Evolutionary conservation across 2,113 vertebrate genomes (phyloP).

Genomic region (Chloropsis cyanopogon): DNA sequence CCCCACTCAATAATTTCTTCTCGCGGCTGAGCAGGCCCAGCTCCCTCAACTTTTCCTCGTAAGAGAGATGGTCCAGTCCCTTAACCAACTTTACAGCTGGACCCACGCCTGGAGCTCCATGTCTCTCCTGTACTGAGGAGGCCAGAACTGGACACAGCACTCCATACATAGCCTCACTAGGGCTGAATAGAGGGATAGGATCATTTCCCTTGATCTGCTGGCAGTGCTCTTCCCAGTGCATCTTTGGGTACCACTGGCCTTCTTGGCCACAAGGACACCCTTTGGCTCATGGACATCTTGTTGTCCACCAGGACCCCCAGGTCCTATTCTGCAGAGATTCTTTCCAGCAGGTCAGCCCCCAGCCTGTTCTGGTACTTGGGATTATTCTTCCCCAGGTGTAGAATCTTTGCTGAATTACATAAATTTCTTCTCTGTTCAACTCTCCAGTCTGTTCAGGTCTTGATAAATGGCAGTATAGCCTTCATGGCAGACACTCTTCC

Average conservation of each 20-base stretch:
- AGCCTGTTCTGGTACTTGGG: not conserved
- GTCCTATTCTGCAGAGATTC: not conserved
- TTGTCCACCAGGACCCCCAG: not conserved
- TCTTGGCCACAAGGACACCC: not conserved
- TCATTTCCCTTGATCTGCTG: not conserved
- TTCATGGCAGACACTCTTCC: not conserved
- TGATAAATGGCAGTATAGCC: not conserved
- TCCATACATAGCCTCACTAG: not conserved
- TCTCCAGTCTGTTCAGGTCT: not conserved
- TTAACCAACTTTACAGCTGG: not conserved
- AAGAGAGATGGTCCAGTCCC: not conserved
- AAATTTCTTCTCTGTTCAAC: not conserved
- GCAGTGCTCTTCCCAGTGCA: not conserved
- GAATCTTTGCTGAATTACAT: not conserved
- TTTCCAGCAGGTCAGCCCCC: not conserved
- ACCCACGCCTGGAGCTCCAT: not conserved
- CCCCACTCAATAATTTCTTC: not conserved
- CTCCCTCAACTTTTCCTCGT: not conserved
- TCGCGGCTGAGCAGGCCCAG: not conserved
- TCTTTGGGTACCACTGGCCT: too few species aligned
- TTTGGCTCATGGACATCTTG: not conserved
- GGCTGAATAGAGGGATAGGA: not conserved
- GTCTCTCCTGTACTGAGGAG: not conserved
- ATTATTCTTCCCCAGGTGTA: not conserved
- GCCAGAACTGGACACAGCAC: not conserved